Evolutionary conservation across 64 coral and sea anemone genomes (phyloP).

Genomic region (Montipora efflorescens): DNA sequence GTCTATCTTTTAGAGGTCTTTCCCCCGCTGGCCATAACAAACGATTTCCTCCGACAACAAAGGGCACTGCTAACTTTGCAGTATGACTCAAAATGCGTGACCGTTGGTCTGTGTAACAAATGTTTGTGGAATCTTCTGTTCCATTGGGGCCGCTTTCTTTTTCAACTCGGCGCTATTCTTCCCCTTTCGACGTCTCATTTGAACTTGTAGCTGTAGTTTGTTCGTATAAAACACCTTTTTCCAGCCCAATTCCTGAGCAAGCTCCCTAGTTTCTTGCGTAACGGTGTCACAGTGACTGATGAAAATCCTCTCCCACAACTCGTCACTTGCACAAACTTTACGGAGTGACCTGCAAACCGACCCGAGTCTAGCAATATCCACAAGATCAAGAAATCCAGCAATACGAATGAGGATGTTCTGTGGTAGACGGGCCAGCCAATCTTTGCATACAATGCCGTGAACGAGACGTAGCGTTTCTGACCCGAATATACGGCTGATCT

Average conservation of each 20-base stretch:
- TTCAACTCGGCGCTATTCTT: conserved; percentile 69
- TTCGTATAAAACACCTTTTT: conserved; percentile 96
- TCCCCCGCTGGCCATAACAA: too few relatives aligned
- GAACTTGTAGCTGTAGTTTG: conserved; percentile 92
- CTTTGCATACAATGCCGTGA: conserved; percentile 90
- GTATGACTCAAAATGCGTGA: neutral
- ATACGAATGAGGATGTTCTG: conserved; percentile 72
- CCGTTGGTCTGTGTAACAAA: conserved; percentile 75
- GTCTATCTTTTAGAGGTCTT: too few relatives aligned
- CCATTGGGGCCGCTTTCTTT: neutral
- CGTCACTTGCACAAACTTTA: conserved; percentile 92
- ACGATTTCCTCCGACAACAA: too few relatives aligned
- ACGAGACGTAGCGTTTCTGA: conserved; percentile 88
- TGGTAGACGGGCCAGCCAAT: conserved; percentile 96
- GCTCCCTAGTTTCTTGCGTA: conserved; percentile 77
- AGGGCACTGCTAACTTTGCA: neutral
- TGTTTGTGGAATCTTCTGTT: conserved; percentile 66
- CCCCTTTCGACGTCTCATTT: conserved; percentile 85
- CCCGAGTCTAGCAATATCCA: conserved; percentile 89
- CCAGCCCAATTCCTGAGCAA: conserved; percentile 92
- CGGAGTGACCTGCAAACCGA: conserved; percentile 87
- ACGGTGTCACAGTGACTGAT: conserved; percentile 90
- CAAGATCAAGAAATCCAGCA: conserved; percentile 74
- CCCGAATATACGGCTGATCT: conserved; percentile 92
- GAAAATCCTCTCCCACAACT: conserved; percentile 96